Conservation (phyloP, 2,888 invertebrate species). For the Lordiphosa andalusiaca region DNA sequence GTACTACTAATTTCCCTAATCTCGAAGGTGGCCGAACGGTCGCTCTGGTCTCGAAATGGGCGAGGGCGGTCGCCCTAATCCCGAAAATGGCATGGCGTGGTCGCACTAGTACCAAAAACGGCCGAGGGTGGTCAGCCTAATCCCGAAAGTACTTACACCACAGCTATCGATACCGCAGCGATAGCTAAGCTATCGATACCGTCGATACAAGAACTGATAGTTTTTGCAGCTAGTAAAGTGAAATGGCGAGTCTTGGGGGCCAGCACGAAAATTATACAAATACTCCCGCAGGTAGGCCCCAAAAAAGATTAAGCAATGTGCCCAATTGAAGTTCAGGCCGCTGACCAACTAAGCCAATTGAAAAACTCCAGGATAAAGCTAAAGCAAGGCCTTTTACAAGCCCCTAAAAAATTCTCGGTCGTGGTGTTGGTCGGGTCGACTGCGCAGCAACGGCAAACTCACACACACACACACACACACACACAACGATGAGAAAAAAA, state of each 20-base stretch:
- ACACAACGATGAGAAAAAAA: constrained; percentile 55
- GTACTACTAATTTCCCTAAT: no score
- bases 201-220: constrained; percentile 16
- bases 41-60: no score
- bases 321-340: constrained; percentile 30
- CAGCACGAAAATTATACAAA: constrained; percentile 80
- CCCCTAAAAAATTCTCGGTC: constrained; percentile 52
- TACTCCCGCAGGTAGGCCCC: constrained; percentile 79
- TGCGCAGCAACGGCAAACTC: constrained; percentile 68
- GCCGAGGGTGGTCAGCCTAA: no score
- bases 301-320: constrained; percentile 40
- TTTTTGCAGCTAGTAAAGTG: constrained; percentile 38
- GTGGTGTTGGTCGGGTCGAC: constrained; percentile 43
- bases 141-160: no score
- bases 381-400: constrained; percentile 36
- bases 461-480: constrained; percentile 52
- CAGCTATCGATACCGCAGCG: no score
- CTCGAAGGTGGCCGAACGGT: no score
- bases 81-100: no score
- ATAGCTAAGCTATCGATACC: constrained; percentile 2
- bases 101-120: no score
- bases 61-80: no score
- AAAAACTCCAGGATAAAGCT: constrained; percentile 19
- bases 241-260: constrained; percentile 81
- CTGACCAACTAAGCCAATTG: constrained; percentile 41